Evolutionary conservation across 1,140 invertebrate species (phyloP).

Genomic region (Procambarus clarkii): DNA sequence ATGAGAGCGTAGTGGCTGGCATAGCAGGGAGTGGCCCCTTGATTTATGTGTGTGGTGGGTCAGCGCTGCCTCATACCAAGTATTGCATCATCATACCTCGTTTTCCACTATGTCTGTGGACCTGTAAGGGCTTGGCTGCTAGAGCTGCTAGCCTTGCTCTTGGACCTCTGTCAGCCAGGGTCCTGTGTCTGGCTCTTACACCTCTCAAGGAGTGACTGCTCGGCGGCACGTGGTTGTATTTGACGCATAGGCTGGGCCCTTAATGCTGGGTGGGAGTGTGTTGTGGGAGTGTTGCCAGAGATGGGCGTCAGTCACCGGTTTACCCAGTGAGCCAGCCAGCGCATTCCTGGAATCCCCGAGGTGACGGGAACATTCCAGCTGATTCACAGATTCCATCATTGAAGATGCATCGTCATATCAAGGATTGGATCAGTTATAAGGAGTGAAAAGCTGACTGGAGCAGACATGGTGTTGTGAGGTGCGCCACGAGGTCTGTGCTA

Average conservation of each 20-base stretch:
- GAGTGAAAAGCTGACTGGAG: background rate
- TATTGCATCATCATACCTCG: background rate
- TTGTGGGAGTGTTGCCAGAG: background rate
- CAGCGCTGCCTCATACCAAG: too few species aligned
- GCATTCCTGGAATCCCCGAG: slow-evolving; percentile 29
- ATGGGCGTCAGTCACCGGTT: background rate
- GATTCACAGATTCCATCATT: slow-evolving; percentile 33
- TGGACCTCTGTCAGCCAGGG: too few species aligned
- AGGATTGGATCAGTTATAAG: background rate
- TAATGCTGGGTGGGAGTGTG: background rate
- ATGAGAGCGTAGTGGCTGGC: too few species aligned
- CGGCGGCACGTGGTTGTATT: too few species aligned
- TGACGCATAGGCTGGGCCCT: too few species aligned
- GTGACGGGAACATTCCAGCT: slow-evolving; percentile 35
- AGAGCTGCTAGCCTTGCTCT: too few species aligned
- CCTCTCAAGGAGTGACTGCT: too few species aligned
- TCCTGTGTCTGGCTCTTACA: too few species aligned
- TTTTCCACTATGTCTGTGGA: background rate
- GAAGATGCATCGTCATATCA: background rate
- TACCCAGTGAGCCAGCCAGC: slow-evolving; percentile 23
- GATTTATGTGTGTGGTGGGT: too few species aligned
- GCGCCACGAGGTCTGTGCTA: too few species aligned
- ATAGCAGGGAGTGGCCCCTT: too few species aligned
- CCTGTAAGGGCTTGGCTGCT: background rate
- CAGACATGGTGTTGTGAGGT: too few species aligned